Base-by-base conservation (phyloP, 2,888 invertebrate species). In the Theretra japonica region DNA sequence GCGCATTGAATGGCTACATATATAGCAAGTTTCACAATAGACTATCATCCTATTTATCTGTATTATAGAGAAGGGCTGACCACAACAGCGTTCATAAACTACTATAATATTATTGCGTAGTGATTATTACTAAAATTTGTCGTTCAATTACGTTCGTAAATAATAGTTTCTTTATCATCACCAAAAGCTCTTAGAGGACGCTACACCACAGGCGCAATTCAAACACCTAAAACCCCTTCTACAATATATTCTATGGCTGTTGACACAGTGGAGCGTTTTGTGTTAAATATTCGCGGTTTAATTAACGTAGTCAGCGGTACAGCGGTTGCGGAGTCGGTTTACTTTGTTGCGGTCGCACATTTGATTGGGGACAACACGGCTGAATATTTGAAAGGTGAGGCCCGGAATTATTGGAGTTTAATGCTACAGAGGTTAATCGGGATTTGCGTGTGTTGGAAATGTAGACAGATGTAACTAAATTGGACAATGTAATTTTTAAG, bases 251-350 rank as follows among this genome's bases (percentile, higher is more conserved):
- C 56, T 65, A 19, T 56, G 56, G 21, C 17, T 33, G 58, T 30
- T 28, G 41, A 72, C 59, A 48, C 58, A 68, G 72, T 48, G 48
- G 56, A 53, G 69, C 28, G 19, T 56, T 73, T 72, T 71, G 69
- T 41, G 69, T 75, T 73, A 76, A 74, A 77, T 76, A 77, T 75
- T 73, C 73, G 76, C 71, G 73, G 75, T 79, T 77, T 79, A 80
- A 81, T 82, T 78, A 81, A 79, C 73, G 74, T 73, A 73, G 77
- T 77, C 74, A 72, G 60, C 30, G 71, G 75, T 73, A 72, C 68
- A 71, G 70, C 60, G 73, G 65, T 70, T 30, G 69, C 65, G 50
- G 69, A 73, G 69, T 57, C 69, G 65, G 69, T 70, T 68, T 50
- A 50, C 70, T 57, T 53, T 57, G 60, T 21, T 21, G 21, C 25